phyloP scores from a whole-genome alignment of 1,140 invertebrate species.

The Brachionus plicatilis region DNA sequence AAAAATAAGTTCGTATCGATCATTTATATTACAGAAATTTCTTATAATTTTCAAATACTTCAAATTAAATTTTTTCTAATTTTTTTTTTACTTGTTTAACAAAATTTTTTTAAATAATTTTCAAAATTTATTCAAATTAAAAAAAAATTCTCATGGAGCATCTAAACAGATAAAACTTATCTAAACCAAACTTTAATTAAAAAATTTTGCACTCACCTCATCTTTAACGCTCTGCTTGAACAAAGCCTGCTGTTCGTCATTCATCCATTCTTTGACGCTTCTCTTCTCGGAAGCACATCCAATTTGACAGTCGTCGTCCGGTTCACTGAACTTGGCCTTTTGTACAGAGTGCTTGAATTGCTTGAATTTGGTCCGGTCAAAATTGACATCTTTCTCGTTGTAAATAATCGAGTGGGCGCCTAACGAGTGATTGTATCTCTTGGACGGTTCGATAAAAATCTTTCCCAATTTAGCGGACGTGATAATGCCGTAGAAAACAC shows the following conservation, averaged over 20 bases:
- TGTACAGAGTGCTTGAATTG: neutral
- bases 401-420: conserved; percentile 24
- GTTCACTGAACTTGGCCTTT: neutral
- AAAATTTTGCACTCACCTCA: neutral
- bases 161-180: no score
- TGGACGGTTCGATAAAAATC: conserved; percentile 28
- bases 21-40: no score
- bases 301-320: neutral
- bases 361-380: neutral
- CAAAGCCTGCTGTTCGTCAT: conserved; percentile 16
- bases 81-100: no score
- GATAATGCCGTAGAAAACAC: conserved; percentile 30
- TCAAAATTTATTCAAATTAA: no score
- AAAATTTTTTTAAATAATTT: no score
- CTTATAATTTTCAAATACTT: no score
- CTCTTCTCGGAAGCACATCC: neutral
- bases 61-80: no score
- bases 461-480: neutral
- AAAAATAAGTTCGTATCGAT: no score
- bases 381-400: conserved; percentile 8
- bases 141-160: no score
- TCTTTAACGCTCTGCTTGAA: neutral
- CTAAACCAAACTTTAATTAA: neutral
- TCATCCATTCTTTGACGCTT: conserved; percentile 27
- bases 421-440: neutral